Conservation (phyloP, 2,888 invertebrate genomes). For the Gastrophysa polygoni region DNA sequence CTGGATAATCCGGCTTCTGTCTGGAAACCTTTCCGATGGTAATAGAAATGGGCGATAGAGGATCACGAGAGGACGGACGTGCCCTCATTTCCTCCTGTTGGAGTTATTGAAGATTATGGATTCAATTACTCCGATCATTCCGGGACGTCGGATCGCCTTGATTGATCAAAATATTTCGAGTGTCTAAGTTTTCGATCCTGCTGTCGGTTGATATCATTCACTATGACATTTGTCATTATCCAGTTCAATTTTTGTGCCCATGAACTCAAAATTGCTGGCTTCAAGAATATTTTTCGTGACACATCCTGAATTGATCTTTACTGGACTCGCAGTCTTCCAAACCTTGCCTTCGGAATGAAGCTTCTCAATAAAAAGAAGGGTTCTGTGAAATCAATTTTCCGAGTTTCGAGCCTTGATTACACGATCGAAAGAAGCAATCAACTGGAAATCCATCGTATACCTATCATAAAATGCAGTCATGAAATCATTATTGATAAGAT, state of each 20-base stretch:
- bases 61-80: slow-evolving; percentile 43
- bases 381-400: too few relatives aligned
- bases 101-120: slow-evolving; percentile 46
- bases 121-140: neutral
- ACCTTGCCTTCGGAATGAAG: too few relatives aligned
- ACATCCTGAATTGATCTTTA: too few relatives aligned
- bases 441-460: slow-evolving; percentile 17
- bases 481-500: slow-evolving; percentile 35
- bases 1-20: slow-evolving; percentile 48
- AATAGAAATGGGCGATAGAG: slow-evolving; percentile 51
- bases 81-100: slow-evolving; percentile 43
- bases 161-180: neutral
- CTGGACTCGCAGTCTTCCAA: too few relatives aligned
- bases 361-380: too few relatives aligned
- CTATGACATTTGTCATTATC: too few relatives aligned
- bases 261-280: too few relatives aligned
- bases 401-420: slow-evolving; percentile 19
- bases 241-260: too few relatives aligned
- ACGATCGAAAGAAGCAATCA: slow-evolving; percentile 22
- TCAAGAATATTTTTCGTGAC: too few relatives aligned
- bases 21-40: slow-evolving; percentile 50
- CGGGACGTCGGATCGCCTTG: neutral
- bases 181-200: neutral
- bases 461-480: slow-evolving; percentile 22
- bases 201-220: too few relatives aligned